phyloP scores from a whole-genome alignment of 1,140 invertebrate genomes.

The Bombyx mori region DNA sequence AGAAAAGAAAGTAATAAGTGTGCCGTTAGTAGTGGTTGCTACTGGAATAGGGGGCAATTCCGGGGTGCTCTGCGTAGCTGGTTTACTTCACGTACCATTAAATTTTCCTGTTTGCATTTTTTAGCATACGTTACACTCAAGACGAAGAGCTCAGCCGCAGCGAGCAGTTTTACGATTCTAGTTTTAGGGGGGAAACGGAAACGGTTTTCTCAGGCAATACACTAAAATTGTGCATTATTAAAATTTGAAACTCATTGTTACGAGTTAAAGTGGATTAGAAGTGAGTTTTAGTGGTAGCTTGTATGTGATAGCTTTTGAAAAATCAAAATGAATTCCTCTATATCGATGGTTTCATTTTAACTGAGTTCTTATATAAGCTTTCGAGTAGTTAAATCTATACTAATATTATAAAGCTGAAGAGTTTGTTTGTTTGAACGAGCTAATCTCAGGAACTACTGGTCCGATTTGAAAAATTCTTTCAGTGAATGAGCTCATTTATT shows the following conservation, averaged over 20 bases:
- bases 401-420: too few species aligned
- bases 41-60: constrained; percentile 42
- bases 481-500: too few species aligned
- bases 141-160: constrained; percentile 26
- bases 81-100: constrained; percentile 67
- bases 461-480: too few species aligned
- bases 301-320: too few species aligned
- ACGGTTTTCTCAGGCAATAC: constrained; percentile 22
- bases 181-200: constrained; percentile 31
- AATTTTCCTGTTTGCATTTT: constrained; percentile 70
- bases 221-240: constrained; percentile 17
- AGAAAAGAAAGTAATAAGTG: background rate
- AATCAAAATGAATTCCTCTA: too few species aligned
- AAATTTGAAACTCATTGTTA: constrained; percentile 16
- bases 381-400: too few species aligned
- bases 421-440: too few species aligned
- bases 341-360: too few species aligned
- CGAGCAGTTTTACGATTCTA: constrained; percentile 53
- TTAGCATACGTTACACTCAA: constrained; percentile 65
- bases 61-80: constrained; percentile 41
- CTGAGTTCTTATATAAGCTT: too few species aligned
- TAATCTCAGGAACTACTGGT: too few species aligned
- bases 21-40: constrained; percentile 15
- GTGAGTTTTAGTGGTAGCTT: constrained; percentile 10
- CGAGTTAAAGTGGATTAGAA: constrained; percentile 19